Percentiles rank a stretch among this genome's conserved stretches.
Evolutionary conservation across 2,888 invertebrate species (phyloP).

Genomic region (Abscondita cerata): DNA sequence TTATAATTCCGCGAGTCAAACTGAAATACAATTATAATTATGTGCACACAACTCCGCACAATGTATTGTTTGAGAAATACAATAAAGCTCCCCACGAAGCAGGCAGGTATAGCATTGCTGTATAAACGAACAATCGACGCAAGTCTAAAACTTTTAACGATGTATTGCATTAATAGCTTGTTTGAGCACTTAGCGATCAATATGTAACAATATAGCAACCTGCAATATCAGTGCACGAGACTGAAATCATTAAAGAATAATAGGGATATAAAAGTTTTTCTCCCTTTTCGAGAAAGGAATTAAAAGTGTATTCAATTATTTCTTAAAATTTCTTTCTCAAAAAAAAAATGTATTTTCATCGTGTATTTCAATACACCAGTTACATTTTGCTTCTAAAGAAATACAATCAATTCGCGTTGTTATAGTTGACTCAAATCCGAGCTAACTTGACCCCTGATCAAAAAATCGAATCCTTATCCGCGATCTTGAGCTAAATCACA

Average conservation of each 20-base stretch:
- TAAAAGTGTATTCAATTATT: constrained; percentile 5
- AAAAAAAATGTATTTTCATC: neutral
- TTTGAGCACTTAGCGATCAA: constrained; percentile 56
- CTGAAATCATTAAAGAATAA: constrained; percentile 28
- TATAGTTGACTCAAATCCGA: constrained; percentile 44
- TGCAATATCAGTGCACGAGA: constrained; percentile 35
- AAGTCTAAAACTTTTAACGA: constrained; percentile 60
- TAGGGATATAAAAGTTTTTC: constrained; percentile 12
- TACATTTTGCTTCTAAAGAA: constrained; percentile 13
- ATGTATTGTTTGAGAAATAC: constrained; percentile 56
- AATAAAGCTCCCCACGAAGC: constrained; percentile 54
- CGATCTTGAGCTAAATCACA: constrained; percentile 53
- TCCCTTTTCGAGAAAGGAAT: constrained; percentile 1
- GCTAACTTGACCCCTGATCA: constrained; percentile 52
- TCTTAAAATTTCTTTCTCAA: neutral
- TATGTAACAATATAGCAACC: constrained; percentile 51
- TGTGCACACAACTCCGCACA: constrained; percentile 56
- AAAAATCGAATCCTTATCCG: constrained; percentile 52
- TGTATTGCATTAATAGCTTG: constrained; percentile 60
- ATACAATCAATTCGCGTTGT: constrained; percentile 33
- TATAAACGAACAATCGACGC: constrained; percentile 53
- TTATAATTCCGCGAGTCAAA: constrained; percentile 56
- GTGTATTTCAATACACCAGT: constrained; percentile 13
- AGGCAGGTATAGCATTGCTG: constrained; percentile 56
- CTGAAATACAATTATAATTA: constrained; percentile 59